A percentile compares a stretch with the other conserved stretches of the same genome.
phyloP scores from a whole-genome alignment of 2,113 vertebrate genomes.

The Rostratula benghalensis region DNA sequence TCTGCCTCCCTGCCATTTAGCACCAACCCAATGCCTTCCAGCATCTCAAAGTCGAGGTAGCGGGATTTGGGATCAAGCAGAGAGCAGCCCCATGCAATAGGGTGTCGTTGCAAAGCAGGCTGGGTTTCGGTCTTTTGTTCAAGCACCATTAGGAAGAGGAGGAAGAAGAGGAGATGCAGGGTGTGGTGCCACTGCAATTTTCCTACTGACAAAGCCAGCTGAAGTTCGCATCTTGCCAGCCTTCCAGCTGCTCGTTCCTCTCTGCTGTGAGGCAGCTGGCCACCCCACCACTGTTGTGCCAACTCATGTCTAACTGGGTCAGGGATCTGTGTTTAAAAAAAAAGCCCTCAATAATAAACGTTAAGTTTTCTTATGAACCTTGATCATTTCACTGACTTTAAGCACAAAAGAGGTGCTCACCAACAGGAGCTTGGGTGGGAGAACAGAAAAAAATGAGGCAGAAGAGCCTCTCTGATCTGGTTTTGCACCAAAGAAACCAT shows the following conservation, averaged over 20 bases:
- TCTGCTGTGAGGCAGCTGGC: background rate
- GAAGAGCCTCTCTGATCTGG: background rate
- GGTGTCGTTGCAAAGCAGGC: background rate
- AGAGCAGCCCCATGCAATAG: background rate
- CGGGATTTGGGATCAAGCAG: background rate
- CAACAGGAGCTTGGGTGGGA: background rate
- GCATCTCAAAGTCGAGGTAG: background rate
- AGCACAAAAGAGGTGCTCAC: background rate
- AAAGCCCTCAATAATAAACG: background rate
- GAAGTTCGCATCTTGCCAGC: background rate
- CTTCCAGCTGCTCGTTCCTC: background rate
- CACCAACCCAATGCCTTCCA: accelerated
- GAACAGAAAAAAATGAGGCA: background rate
- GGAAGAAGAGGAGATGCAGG: background rate
- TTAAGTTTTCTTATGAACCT: background rate
- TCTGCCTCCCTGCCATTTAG: background rate
- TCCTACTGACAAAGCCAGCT: background rate
- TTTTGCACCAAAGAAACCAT: background rate
- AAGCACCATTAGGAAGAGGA: background rate
- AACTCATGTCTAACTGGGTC: background rate
- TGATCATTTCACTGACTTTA: background rate
- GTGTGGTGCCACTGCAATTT: background rate
- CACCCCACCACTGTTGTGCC: background rate
- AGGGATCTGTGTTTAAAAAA: background rate
- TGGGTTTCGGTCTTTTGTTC: background rate